These are phyloP conservation scores for Anser brachyrhynchus DNA, from an alignment of 2,113 vertebrate species.

Conservation along the genomic window DNA sequence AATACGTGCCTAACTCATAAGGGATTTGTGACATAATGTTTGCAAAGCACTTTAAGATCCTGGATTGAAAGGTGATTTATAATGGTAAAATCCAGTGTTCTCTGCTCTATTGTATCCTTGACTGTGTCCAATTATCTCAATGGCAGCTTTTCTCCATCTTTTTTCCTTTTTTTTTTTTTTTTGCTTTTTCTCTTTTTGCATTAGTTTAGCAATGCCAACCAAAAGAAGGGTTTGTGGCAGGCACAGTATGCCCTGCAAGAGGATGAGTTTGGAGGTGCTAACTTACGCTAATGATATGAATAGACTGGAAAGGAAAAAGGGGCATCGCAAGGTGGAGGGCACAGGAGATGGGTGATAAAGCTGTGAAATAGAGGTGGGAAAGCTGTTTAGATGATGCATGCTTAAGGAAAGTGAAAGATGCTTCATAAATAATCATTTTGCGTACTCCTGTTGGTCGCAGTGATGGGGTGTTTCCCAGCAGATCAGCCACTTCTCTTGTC, in stretches of 20 bases:
- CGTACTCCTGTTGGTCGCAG: not conserved
- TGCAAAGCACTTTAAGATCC: constrained; percentile 59
- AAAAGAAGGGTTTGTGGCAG: not conserved
- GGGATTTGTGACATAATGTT: constrained; percentile 61
- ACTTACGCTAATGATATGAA: constrained; percentile 26
- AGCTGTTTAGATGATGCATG: not conserved
- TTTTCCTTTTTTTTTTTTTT: fast-evolving
- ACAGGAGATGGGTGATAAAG: not conserved
- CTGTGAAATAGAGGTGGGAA: not conserved
- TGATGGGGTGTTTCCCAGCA: not conserved
- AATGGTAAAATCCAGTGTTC: constrained; percentile 41
- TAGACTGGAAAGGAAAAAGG: not conserved
- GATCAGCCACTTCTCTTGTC: not conserved
- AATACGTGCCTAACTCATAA: constrained; percentile 10
- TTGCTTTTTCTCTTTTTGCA: not conserved
- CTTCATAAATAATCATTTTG: constrained; percentile 37
- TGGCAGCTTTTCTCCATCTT: not conserved
- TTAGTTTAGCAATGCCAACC: not conserved
- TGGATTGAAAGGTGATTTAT: constrained; percentile 60
- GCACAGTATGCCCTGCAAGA: not conserved
- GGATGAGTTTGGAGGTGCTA: constrained; percentile 37
- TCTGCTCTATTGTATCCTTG: constrained; percentile 14
- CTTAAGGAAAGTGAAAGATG: not conserved
- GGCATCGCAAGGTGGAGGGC: not conserved
- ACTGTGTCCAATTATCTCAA: constrained; percentile 20